phyloP scores from a whole-genome alignment of 1,140 invertebrate species.

The Penaeus japonicus region DNA sequence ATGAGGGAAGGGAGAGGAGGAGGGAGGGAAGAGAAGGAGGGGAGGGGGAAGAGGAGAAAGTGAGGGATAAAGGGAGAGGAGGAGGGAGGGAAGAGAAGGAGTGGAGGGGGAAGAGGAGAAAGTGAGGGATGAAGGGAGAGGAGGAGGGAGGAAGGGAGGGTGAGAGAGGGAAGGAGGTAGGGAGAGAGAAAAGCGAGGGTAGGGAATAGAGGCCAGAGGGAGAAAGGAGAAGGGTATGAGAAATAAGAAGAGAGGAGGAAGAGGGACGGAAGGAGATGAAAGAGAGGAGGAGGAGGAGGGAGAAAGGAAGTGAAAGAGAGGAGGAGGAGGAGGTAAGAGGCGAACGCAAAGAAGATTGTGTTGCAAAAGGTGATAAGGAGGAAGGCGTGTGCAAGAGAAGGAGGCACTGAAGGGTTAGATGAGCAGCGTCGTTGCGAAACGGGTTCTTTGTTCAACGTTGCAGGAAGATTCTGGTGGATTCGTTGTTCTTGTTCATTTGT shows the following conservation, averaged over 20 bases:
- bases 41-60: background rate
- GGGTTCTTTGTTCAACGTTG: too few relatives aligned
- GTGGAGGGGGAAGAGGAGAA: background rate
- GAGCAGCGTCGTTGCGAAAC: too few relatives aligned
- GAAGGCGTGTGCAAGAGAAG: background rate
- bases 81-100: background rate
- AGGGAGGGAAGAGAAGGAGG: background rate
- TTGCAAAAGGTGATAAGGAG: too few relatives aligned
- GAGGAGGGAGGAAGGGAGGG: too few relatives aligned
- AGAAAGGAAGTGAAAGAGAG: too few relatives aligned
- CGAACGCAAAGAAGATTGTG: too few relatives aligned
- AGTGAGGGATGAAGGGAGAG: background rate
- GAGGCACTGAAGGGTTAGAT: too few relatives aligned
- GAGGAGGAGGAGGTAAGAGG: too few relatives aligned
- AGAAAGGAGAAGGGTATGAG: too few relatives aligned
- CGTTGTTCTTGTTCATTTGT: background rate
- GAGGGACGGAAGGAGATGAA: background rate
- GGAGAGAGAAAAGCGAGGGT: background rate
- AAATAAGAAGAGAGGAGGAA: background rate
- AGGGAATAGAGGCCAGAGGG: background rate
- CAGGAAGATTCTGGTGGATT: background rate
- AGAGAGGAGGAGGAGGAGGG: too few relatives aligned
- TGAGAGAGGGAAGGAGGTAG: background rate
- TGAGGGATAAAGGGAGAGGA: background rate
- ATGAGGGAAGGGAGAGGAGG: background rate